Conservation (phyloP, 2,113 vertebrate genomes). For the Calonectris borealis region DNA sequence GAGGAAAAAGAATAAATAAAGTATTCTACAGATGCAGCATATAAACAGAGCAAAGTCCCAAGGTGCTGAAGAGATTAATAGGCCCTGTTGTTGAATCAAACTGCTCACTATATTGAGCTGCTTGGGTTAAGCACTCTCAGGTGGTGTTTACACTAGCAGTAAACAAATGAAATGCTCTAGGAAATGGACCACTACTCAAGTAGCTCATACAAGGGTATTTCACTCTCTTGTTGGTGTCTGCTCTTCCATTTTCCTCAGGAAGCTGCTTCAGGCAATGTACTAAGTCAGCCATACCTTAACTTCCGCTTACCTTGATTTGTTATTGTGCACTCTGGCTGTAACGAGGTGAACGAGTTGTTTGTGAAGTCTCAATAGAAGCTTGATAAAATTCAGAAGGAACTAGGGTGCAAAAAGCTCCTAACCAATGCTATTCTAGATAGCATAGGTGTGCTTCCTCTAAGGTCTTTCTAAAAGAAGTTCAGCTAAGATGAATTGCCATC, state of each 20-base stretch:
- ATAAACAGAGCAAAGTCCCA: conserved; percentile 53
- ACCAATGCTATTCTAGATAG: neutral
- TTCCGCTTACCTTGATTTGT: neutral
- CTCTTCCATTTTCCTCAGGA: neutral
- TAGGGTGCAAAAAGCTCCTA: neutral
- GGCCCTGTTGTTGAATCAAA: conserved; percentile 56
- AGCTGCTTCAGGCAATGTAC: neutral
- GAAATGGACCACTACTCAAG: conserved; percentile 14
- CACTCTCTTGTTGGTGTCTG: neutral
- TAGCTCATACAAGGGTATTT: neutral
- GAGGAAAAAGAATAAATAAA: conserved; percentile 68
- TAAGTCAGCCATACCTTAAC: neutral
- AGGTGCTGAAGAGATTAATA: conserved; percentile 66
- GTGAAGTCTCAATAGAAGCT: neutral
- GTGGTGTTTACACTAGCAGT: conserved; percentile 45
- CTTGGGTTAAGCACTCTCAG: conserved; percentile 48
- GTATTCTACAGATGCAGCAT: conserved; percentile 56
- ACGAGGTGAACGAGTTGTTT: neutral
- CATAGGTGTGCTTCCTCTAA: neutral
- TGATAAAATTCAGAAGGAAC: neutral
- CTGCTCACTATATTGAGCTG: conserved; percentile 43
- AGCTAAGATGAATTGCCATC: neutral
- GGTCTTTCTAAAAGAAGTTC: neutral
- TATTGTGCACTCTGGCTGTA: neutral
- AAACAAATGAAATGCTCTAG: conserved; percentile 11